Base-by-base conservation (phyloP, 2,888 invertebrate species). In the Tyria jacobaeae region DNA sequence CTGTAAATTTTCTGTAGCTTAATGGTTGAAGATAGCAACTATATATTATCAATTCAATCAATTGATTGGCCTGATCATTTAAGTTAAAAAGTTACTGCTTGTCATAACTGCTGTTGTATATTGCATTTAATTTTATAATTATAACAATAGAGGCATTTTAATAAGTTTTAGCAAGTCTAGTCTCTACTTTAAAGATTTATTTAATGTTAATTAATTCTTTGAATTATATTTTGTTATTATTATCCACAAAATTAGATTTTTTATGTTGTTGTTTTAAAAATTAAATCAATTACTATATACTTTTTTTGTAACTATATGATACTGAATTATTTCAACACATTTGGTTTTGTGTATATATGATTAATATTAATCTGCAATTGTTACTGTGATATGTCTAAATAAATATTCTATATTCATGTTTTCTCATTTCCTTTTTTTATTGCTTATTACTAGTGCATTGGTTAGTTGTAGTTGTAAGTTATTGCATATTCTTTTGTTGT, bases 331-430 rank as follows among this genome's bases (percentile, higher is more conserved):
- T 51, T 35, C 17, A 14, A 37, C 25, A 47, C 48, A 48, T 48
- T 56, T 24, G 21, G 21, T 52, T 52, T 35, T 37, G 52, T 31
- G 7, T 31, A n/a, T n/a, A n/a, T 31, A 2, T 31, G 4, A 35
- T 15, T 53, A 15, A 48, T 41, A 31, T 51, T 37, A 12, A 47
- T 52, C 7, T 62, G 24, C 55, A 55, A 59, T 55, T 52, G 41
- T 65, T 31, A 65, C 75, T 81, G 81, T 81, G 79, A 76, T 80
- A 79, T 60, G 64, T 73, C 57, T 60, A 68, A 73, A 70, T 73
- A 73, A 76, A 21, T 56, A 39, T 69, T 54, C 34, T 17, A 27
- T 60, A 47, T 9, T 15, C 39, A 31, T 54, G 39, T 55, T 69
- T 34, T 57, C 49, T 57, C 0, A 50, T 50, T 60, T 25, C 1